Base-by-base conservation (phyloP, 1,140 invertebrate genomes). In the Hormaphis cornu region DNA sequence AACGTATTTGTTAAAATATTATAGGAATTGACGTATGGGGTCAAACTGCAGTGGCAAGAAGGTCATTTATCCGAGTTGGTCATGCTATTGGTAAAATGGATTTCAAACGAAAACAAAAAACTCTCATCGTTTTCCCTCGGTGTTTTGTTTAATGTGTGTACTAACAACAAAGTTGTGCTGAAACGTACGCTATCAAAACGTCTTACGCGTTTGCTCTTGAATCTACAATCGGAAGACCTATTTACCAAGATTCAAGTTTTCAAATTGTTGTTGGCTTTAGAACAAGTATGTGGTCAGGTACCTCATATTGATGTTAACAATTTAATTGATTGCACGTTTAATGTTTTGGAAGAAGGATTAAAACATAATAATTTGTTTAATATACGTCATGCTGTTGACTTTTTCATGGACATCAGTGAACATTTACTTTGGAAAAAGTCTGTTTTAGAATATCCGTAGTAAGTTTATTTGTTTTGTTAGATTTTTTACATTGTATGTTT, bases 291-390 rank as follows among this genome's bases (percentile, higher is more conserved):
- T 33, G 61, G 26, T 33, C 61, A 66, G 6, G 20, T 66, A 48
- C 61, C 61, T 2, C 3, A 48, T 50, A 18, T 50, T 24, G 61
- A 66, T 50, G 18, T 66, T 30, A 35, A 66, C 9, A 28, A 66
- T 66, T 50, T 66, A 33, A 50, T 66, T 66, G 61, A 66, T 50
- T 26, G 33, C 20, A 66, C 28, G 30, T 66, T 66, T 20, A 20
- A 16, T 48, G 44, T 66, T 66, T 66, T 66, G 44, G 61, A 66
- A 66, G 61, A 66, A 66, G 61, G 61, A 16, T 14, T 66, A n/a
- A 66, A 66, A 22, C 6, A 3, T 35, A 46, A 66, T 33, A 66
- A 50, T 50, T 12, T 48, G 3, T 66, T 44, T 50, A 12, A 35
- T 66, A 4, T 66, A 35, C 61, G 28, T 1, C 61, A 66, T 24